phyloP scores from a whole-genome alignment of 2,113 vertebrate genomes.

The Serilophus lunatus region DNA sequence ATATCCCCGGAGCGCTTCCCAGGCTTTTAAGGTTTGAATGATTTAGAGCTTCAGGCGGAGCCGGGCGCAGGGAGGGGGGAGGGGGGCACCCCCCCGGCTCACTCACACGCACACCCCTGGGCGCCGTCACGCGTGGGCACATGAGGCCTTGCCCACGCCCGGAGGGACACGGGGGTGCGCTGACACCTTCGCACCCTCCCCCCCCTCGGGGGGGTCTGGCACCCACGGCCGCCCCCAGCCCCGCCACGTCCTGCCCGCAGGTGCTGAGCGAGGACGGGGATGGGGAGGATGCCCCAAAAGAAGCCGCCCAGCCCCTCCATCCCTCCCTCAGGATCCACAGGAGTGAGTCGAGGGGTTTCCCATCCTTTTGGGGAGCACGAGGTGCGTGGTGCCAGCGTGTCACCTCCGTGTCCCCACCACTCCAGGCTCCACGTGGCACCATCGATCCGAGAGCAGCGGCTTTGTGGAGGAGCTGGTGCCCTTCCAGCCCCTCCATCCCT shows the following conservation, averaged over 20 bases:
- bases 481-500: too few species aligned
- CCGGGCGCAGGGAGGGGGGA: neutral
- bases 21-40: neutral
- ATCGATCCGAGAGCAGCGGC: neutral
- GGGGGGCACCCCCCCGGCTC: neutral
- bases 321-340: neutral
- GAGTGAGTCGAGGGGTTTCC: neutral
- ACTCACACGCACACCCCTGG: neutral
- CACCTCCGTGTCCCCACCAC: neutral
- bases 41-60: neutral
- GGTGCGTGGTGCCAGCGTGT: neutral
- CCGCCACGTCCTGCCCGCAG: neutral
- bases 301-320: neutral
- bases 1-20: neutral
- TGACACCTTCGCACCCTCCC: neutral
- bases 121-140: neutral
- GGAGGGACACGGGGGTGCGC: neutral
- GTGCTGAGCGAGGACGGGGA: neutral
- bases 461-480: neutral
- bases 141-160: neutral
- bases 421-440: neutral
- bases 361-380: neutral
- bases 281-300: rapidly evolving
- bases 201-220: rapidly evolving
- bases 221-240: neutral